Evolutionary conservation across 2,888 invertebrate species (phyloP).

Genomic region (Phaedon cochleariae): DNA sequence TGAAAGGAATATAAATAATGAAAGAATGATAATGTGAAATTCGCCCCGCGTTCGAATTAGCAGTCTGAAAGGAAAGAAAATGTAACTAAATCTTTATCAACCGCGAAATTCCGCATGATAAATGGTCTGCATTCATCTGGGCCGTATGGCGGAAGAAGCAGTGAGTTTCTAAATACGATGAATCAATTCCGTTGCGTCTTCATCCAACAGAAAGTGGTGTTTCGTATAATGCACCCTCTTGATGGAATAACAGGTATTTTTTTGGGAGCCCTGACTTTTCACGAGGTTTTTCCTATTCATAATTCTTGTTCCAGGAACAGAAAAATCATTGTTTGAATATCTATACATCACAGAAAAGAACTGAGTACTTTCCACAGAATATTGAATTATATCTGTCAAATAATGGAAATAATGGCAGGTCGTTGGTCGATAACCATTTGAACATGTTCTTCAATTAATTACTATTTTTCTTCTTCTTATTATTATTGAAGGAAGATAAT

Average conservation of each 20-base stretch:
- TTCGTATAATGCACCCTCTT: background rate
- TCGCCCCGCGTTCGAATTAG: conserved; percentile 57
- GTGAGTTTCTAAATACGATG: conserved; percentile 52
- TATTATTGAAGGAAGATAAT: too few species aligned
- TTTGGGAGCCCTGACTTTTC: background rate
- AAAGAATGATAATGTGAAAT: conserved; percentile 61
- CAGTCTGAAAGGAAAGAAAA: conserved; percentile 58
- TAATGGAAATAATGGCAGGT: too few species aligned
- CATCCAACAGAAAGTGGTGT: conserved; percentile 33
- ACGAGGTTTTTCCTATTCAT: too few species aligned
- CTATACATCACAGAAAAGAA: too few species aligned
- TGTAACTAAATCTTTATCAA: conserved; percentile 62
- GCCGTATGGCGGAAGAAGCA: conserved; percentile 53
- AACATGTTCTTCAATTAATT: too few species aligned
- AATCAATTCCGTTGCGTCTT: conserved; percentile 50
- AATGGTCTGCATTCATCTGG: conserved; percentile 59
- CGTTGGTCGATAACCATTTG: too few species aligned
- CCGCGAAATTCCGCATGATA: conserved; percentile 59
- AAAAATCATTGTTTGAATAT: too few species aligned
- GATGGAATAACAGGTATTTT: background rate
- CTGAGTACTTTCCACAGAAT: too few species aligned
- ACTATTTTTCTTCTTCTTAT: too few species aligned
- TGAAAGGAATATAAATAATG: conserved; percentile 58
- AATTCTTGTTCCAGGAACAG: too few species aligned
- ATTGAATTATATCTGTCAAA: too few species aligned